Evolutionary conservation across 2,797 vertebrate genomes (phyloP), one percentile per base, ranked within the genome.

Genomic region (Coccyzus lansbergi): DNA sequence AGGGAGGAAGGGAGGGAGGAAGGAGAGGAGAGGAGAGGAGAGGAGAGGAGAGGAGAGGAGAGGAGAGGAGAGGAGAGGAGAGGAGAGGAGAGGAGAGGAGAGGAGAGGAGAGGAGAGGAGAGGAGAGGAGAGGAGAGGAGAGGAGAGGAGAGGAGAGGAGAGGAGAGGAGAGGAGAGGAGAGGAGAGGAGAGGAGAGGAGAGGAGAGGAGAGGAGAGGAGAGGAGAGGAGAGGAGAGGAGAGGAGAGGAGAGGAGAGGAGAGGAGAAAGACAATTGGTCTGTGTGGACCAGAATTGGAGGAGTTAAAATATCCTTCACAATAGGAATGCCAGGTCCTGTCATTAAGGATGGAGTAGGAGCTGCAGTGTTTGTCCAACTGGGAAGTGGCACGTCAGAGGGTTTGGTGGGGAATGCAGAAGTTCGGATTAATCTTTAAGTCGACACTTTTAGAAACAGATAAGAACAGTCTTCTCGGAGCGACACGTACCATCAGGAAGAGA

Each of bases 301-400:
- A 97, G 94, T 97, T 64, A 97, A 97, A 96, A 86, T 94, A 94
- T 96, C 95, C 96, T 86, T 94, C 90, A 96, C 94, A 94, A 95
- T 90, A 91, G 93, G 96, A 96, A 96, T 96, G 94, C 90, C 94
- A 96, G 93, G 93, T 98, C 91, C 65, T 97, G 95, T 97, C 97
- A 92, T 88, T 42, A 71, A 86, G 97, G 88, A 95, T 96, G 96
- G 92, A 96, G 94, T 92, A 96, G 96, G 96, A 97, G 97, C 94
- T 95, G 95, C 86, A 93, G 93, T 95, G 97, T 96, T 97, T 97
- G 97, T 97, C 96, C 97, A 92, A 93, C 85, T 94, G 96, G 97
- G 96, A 96, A 98, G 97, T 96, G 93, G 94, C 88, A 51, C 48
- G 33, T 97, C 93, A 68, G 96, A 90, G 4, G 28, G 90, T 86